These are phyloP conservation scores for Oncorhynchus tshawytscha DNA, from an alignment of 2,113 vertebrate genomes.

Conservation along the genomic window DNA sequence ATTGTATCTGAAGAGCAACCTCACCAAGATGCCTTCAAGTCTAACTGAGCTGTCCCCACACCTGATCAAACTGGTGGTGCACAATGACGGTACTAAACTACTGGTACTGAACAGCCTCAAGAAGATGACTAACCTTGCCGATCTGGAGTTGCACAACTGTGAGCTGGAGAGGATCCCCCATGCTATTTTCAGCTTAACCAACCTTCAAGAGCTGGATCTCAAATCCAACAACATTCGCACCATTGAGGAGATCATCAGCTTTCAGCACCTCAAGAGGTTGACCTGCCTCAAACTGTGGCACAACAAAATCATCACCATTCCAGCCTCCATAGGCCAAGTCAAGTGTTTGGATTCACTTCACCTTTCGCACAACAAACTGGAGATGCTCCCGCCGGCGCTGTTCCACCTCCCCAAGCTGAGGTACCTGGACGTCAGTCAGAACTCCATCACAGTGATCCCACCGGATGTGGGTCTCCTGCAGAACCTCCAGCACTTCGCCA, in stretches of 20 bases:
- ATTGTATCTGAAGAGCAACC: constrained; percentile 92
- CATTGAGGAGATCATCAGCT: constrained; percentile 95
- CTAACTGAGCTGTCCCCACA: constrained; percentile 94
- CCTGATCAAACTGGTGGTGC: constrained; percentile 88
- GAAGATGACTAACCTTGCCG: constrained; percentile 92
- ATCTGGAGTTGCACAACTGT: constrained; percentile 90
- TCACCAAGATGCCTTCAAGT: constrained; percentile 95
- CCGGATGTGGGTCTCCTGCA: constrained; percentile 85
- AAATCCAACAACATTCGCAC: constrained; percentile 93
- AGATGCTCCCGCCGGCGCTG: constrained; percentile 84
- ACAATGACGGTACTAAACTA: constrained; percentile 96
- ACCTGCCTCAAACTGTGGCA: constrained; percentile 96
- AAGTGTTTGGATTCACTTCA: constrained; percentile 92
- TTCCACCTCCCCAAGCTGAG: constrained; percentile 92
- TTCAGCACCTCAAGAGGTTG: constrained; percentile 95
- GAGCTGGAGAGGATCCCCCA: constrained; percentile 96
- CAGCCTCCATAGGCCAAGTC: constrained; percentile 86
- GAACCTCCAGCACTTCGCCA: constrained; percentile 90
- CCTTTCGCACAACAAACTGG: constrained; percentile 95
- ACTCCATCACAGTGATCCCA: constrained; percentile 84
- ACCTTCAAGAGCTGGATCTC: constrained; percentile 93
- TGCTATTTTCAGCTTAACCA: constrained; percentile 93
- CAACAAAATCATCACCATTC: constrained; percentile 94
- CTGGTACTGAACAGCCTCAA: constrained; percentile 94
- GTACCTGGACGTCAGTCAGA: constrained; percentile 88